These are phyloP conservation scores for Crematogaster levior DNA, from an alignment of 2,888 invertebrate genomes.

Conservation along the genomic window DNA sequence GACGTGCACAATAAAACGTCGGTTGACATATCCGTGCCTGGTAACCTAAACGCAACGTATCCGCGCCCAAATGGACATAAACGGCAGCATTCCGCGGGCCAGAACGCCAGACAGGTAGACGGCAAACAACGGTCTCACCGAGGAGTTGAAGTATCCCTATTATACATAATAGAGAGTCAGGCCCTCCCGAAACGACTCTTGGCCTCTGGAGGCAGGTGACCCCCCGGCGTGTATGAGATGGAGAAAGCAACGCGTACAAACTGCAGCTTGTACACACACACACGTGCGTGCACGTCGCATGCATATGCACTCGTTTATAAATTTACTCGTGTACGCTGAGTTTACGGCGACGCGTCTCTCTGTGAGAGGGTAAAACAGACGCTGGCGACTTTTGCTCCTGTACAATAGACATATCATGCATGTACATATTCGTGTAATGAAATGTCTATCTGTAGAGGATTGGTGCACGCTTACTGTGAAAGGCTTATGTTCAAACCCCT, in stretches of 20 bases:
- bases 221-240: conserved; percentile 19
- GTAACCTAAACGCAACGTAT: not conserved
- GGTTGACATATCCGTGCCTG: conserved; percentile 65
- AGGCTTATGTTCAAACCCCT: not conserved
- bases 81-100: conserved; percentile 71
- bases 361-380: not conserved
- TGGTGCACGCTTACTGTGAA: conserved; percentile 2
- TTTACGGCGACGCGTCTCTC: not conserved
- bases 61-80: conserved; percentile 35
- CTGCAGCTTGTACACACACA: not conserved
- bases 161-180: conserved; percentile 76
- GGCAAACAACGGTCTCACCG: conserved; percentile 76
- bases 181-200: conserved; percentile 70
- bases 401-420: not conserved
- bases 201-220: conserved; percentile 64
- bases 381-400: not conserved
- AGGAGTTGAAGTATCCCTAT: conserved; percentile 76
- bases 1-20: conserved; percentile 68
- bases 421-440: not conserved
- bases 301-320: conserved; percentile 23
- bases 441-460: conserved; percentile 23
- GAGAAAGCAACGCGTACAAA: conserved; percentile 44
- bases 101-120: conserved; percentile 77
- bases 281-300: not conserved
- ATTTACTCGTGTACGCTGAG: conserved; percentile 33